Conservation (phyloP, 2,113 vertebrate genomes). For the Halichoeres trimaculatus region DNA sequence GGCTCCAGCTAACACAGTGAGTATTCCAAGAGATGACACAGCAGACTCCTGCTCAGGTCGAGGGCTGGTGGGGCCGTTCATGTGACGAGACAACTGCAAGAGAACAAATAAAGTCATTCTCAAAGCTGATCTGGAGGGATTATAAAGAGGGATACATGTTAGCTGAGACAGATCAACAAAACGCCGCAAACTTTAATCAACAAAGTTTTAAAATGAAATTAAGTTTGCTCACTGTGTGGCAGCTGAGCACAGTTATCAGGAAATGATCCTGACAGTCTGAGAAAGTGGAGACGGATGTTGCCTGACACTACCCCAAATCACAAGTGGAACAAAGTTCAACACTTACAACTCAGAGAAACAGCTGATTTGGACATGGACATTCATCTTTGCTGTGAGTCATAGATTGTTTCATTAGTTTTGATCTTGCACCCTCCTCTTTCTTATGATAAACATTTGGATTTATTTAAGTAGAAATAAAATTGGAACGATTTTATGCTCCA, state of each 20-base stretch:
- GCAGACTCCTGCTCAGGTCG: conserved; percentile 49
- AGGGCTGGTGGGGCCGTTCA: conserved; percentile 65
- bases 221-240: background rate
- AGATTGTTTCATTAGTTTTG: no score
- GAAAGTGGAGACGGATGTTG: background rate
- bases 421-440: no score
- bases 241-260: background rate
- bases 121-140: background rate
- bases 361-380: background rate
- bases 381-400: no score
- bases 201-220: no score
- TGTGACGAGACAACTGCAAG: conserved; percentile 54
- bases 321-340: background rate
- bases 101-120: background rate
- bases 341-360: background rate
- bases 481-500: no score
- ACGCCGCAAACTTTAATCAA: no score
- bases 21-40: conserved; percentile 25
- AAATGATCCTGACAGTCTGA: background rate
- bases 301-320: background rate
- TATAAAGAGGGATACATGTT: background rate
- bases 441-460: no score
- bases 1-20: conserved; percentile 41
- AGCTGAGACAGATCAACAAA: no score
- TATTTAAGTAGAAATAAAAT: no score